A percentile compares a stretch with the other conserved stretches of the same genome.
These are phyloP conservation scores for Sinelater perroti DNA, from an alignment of 2,888 invertebrate genomes.

Conservation along the genomic window DNA sequence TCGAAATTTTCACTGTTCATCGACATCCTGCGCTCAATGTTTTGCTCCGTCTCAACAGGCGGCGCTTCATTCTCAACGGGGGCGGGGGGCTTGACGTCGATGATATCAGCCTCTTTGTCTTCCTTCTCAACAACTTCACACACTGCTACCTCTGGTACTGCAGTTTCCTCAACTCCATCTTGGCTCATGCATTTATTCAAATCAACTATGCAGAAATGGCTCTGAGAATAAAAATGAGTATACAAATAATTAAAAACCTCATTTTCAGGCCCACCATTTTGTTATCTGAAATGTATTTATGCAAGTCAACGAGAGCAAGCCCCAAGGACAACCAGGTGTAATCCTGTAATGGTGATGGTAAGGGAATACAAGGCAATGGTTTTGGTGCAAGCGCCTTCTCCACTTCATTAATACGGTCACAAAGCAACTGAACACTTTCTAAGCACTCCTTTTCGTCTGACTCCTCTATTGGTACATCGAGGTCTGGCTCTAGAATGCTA, in stretches of 20 bases:
- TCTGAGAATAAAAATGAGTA: constrained; percentile 46
- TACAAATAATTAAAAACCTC: neutral
- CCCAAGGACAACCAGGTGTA: constrained; percentile 74
- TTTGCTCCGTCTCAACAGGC: constrained; percentile 53
- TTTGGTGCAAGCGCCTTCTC: constrained; percentile 65
- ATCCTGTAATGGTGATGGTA: constrained; percentile 68
- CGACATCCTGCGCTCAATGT: constrained; percentile 53
- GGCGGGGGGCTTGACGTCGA: neutral
- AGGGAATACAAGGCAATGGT: constrained; percentile 64
- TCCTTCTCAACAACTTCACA: constrained; percentile 25
- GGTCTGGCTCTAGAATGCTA: constrained; percentile 60
- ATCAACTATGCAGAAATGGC: constrained; percentile 58
- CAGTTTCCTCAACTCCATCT: constrained; percentile 17
- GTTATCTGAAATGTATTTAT: constrained; percentile 70
- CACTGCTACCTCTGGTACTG: constrained; percentile 32
- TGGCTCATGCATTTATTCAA: constrained; percentile 57
- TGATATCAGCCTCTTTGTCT: constrained; percentile 35
- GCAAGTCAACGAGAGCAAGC: constrained; percentile 70
- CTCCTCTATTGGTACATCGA: constrained; percentile 63
- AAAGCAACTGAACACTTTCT: constrained; percentile 67
- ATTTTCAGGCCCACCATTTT: constrained; percentile 56
- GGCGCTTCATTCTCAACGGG: constrained; percentile 44
- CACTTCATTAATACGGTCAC: constrained; percentile 65
- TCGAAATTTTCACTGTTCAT: constrained; percentile 53
- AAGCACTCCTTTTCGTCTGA: constrained; percentile 65